Evolutionary conservation across 2,888 invertebrate genomes (phyloP), one percentile per base, ranked within the genome.

Genomic region (Suillia variegata): DNA sequence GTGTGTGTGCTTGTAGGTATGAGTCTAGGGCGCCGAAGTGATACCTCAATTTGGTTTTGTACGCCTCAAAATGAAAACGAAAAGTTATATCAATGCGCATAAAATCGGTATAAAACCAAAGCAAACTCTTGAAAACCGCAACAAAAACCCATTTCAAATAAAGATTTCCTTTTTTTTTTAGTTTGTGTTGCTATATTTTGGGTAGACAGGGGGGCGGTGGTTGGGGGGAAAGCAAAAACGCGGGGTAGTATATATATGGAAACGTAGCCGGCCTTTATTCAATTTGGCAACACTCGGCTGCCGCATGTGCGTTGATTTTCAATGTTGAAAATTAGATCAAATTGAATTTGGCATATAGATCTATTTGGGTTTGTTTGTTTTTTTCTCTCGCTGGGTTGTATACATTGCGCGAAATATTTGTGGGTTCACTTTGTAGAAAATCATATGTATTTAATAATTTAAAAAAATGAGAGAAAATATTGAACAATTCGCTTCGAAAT

Each of bases 301-400:
- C 62, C 67, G 62, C 58, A 45, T 68, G 65, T 67, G 64, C 59
- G 69, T 65, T 69, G 69, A 73, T 74, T 72, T 74, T 71, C 68
- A 72, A 72, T 73, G 73, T 74, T 74, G 71, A 66, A 67, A 64
- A 54, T 54, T 54, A 42, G 54, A 45, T 45, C 42, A 45, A 54
- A 54, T 54, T 54, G 45, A 54, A 54, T 54, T 54, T 54, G 42
- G 54, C 15, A n/a, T 18, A 17, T 22, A 20, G n/a, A n/a, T n/a
- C n/a, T n/a, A n/a, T n/a, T n/a, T n/a, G n/a, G n/a, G n/a, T n/a
- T n/a, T n/a, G n/a, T n/a, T n/a, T 22, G 3, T 38, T 38, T 38
- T 38, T 10, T n/a, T 5, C 15, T 38, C 8, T 13, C 15, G 48
- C 13, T 8, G 15, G 8, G 15, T 18, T 47, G n/a, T 47, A n/a